Conservation (phyloP, 2,888 invertebrate species). For the Agrotis segetum region DNA sequence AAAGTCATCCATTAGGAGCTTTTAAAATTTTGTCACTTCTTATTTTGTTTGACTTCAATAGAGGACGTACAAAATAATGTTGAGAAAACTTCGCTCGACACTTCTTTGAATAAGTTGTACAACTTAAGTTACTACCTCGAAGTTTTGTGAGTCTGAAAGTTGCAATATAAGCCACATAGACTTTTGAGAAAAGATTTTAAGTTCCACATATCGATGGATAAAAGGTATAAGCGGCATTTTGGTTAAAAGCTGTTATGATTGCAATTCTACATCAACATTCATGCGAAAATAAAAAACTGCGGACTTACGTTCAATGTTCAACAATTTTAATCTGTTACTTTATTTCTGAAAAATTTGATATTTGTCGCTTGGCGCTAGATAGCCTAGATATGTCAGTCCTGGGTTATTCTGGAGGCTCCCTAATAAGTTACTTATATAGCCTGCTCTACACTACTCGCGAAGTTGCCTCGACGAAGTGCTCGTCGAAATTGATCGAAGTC, state of each 20-base stretch:
- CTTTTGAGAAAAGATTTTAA: background rate
- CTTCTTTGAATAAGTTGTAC: background rate
- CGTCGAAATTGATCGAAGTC: too few species aligned
- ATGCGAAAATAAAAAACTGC: too few species aligned
- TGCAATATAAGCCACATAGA: background rate
- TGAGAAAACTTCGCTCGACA: constrained; percentile 6
- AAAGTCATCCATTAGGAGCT: constrained; percentile 20
- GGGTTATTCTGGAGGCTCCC: background rate
- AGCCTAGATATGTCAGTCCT: too few species aligned
- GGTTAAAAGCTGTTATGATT: too few species aligned
- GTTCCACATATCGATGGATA: too few species aligned
- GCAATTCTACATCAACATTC: too few species aligned
- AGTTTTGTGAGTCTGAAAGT: background rate
- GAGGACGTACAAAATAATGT: background rate
- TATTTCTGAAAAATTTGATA: too few species aligned
- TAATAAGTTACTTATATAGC: background rate
- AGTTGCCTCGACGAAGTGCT: too few species aligned
- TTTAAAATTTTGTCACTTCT: constrained; percentile 20
- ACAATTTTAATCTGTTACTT: too few species aligned
- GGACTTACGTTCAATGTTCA: too few species aligned
- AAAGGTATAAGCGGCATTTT: too few species aligned
- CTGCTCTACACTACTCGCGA: too few species aligned
- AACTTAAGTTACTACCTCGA: background rate
- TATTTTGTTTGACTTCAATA: constrained; percentile 17
- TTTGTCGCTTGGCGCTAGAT: background rate